These are phyloP conservation scores for Macquaria ambigua DNA, from an alignment of 2,113 vertebrate species.

Conservation along the genomic window DNA sequence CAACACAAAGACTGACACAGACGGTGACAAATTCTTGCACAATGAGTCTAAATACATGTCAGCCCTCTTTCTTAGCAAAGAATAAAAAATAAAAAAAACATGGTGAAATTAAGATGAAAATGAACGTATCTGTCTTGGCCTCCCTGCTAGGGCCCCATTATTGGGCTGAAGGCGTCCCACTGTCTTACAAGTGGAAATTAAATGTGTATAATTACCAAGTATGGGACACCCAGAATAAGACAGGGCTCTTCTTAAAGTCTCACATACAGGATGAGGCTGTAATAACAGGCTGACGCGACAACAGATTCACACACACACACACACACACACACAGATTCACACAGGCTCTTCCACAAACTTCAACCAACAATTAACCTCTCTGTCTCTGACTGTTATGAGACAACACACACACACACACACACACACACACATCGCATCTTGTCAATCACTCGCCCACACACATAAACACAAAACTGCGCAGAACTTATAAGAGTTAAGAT, in stretches of 20 bases:
- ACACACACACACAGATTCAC: slow-evolving; percentile 18
- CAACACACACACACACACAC: slow-evolving; percentile 25
- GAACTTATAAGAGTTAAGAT: slow-evolving; percentile 19
- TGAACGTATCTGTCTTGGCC: slow-evolving; percentile 25
- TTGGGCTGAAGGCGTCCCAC: slow-evolving; percentile 42
- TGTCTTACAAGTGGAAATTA: slow-evolving; percentile 58
- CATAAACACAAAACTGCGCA: slow-evolving; percentile 43
- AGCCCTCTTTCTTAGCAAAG: slow-evolving; percentile 20
- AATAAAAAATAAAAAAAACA: slow-evolving; percentile 13
- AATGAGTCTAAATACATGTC: slow-evolving; percentile 40
- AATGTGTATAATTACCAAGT: slow-evolving; percentile 70
- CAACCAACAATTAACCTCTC: slow-evolving; percentile 52
- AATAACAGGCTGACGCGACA: slow-evolving; percentile 71
- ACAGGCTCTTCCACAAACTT: slow-evolving; percentile 42
- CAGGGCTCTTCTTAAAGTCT: slow-evolving; percentile 58
- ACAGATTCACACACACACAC: slow-evolving; percentile 38
- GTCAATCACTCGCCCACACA: slow-evolving; percentile 56
- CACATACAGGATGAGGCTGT: slow-evolving; percentile 61
- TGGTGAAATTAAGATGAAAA: slow-evolving; percentile 32
- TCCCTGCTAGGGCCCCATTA: slow-evolving; percentile 37
- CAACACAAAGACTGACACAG: slow-evolving; percentile 37
- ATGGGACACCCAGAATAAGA: slow-evolving; percentile 59
- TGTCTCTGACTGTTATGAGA: slow-evolving; percentile 42
- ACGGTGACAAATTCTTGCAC: slow-evolving; percentile 50
- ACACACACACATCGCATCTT: not conserved